phyloP scores from a whole-genome alignment of 2,797 vertebrate genomes.

The Lepilemur ruficaudatus region DNA sequence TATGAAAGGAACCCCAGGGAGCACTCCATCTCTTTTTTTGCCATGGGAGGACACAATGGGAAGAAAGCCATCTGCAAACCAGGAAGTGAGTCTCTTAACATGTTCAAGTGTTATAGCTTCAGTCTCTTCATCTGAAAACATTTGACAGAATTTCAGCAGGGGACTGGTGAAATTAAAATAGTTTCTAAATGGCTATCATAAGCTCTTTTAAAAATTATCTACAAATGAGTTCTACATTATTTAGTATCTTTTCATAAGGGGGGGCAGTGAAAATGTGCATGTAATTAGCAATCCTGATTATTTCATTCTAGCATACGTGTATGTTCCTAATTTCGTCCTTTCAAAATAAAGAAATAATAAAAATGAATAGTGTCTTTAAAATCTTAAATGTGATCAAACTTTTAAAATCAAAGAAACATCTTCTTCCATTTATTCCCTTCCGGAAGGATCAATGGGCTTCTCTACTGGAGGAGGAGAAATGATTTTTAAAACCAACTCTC shows the following conservation, averaged over 20 bases:
- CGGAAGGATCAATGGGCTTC: not conserved
- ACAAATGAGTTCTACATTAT: not conserved
- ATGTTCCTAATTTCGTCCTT: not conserved
- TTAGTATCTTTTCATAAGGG: not conserved
- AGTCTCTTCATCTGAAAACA: not conserved
- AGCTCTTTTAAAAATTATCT: not conserved
- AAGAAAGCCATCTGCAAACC: not conserved
- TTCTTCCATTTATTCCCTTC: not conserved
- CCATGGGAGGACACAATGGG: not conserved
- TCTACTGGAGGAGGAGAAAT: not conserved
- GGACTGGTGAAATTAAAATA: not conserved
- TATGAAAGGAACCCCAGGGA: not conserved
- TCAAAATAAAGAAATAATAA: not conserved
- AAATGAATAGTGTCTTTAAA: not conserved
- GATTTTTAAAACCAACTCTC: conserved; percentile 8
- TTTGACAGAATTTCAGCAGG: not conserved
- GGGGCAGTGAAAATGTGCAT: not conserved
- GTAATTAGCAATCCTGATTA: not conserved
- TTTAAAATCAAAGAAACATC: conserved; percentile 35
- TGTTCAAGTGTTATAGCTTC: not conserved
- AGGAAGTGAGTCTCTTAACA: not conserved
- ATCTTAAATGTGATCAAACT: not conserved
- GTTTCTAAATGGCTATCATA: not conserved
- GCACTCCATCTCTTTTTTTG: not conserved
- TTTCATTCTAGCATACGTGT: not conserved